Evolutionary conservation across 2,888 invertebrate genomes (phyloP).

Genomic region (Sthenelais limicola): DNA sequence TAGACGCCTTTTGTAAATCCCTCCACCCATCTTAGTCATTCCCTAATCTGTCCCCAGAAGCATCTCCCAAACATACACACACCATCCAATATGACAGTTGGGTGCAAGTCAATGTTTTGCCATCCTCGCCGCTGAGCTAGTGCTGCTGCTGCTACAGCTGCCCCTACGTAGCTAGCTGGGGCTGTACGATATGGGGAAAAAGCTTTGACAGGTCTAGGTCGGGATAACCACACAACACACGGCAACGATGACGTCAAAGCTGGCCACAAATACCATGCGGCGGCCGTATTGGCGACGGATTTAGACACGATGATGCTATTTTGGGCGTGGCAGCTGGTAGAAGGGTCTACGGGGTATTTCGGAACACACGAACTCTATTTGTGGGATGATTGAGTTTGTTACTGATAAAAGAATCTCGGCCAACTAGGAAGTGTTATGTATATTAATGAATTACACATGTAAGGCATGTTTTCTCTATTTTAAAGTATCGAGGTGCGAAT

Average conservation of each 20-base stretch:
- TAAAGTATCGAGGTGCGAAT: no score
- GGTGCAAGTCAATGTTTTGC: not conserved
- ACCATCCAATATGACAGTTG: not conserved
- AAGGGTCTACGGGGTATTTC: slow-evolving; percentile 25
- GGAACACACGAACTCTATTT: slow-evolving; percentile 21
- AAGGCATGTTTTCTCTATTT: no score
- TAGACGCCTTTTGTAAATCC: no score
- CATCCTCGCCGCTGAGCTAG: not conserved
- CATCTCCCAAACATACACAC: no score
- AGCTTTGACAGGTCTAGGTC: not conserved
- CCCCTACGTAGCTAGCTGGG: no score
- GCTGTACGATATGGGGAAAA: not conserved
- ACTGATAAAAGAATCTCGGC: no score
- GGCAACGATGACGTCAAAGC: slow-evolving; percentile 17
- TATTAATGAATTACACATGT: no score
- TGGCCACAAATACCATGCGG: slow-evolving; percentile 18
- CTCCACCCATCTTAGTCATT: no score
- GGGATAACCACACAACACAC: not conserved
- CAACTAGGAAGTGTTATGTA: no score
- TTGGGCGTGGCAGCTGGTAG: slow-evolving; percentile 20
- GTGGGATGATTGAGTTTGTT: slow-evolving; percentile 24
- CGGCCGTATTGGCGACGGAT: slow-evolving; percentile 15
- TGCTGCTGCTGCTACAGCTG: no score
- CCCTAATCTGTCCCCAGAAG: no score
- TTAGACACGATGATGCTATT: slow-evolving; percentile 30